A percentile compares a stretch with the other conserved stretches of the same genome.
Conservation (phyloP, 2,888 invertebrate genomes). For the Athalia cordata region DNA sequence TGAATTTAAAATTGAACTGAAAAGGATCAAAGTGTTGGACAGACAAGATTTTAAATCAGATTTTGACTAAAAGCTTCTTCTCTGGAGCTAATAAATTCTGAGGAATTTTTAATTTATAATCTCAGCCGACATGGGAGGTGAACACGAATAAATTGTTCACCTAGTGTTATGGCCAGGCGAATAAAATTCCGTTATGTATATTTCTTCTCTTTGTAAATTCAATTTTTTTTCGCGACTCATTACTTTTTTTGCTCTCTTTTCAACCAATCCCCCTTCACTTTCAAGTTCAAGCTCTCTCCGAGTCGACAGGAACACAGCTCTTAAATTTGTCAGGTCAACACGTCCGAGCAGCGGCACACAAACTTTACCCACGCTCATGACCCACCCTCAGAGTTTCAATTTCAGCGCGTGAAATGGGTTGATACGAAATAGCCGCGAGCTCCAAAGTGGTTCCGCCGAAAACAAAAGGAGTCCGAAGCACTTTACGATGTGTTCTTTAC, state of each 20-base stretch:
- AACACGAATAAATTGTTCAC: background rate
- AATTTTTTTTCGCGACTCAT: background rate
- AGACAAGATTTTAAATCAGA: background rate
- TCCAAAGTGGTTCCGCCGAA: background rate
- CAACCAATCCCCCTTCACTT: slow-evolving; percentile 8
- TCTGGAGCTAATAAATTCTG: background rate
- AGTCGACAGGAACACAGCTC: slow-evolving; percentile 1
- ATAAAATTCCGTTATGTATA: background rate
- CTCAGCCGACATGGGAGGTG: background rate
- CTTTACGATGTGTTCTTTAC: background rate
- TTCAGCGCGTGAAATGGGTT: slow-evolving; percentile 24
- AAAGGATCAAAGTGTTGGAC: background rate
- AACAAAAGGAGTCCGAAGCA: slow-evolving; percentile 9
- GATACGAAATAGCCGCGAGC: slow-evolving; percentile 8
- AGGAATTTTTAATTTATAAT: slow-evolving; percentile 18
- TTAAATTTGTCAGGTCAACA: background rate
- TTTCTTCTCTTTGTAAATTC: background rate
- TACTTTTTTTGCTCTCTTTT: background rate
- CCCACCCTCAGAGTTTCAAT: slow-evolving; percentile 31
- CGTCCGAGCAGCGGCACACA: background rate
- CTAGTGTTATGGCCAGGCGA: background rate
- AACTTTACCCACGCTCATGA: background rate
- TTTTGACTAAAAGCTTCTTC: background rate
- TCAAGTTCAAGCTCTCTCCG: slow-evolving; percentile 12
- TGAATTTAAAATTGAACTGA: background rate